A percentile compares a stretch with the other conserved stretches of the same genome.
phyloP scores from a whole-genome alignment of 2,797 vertebrate genomes.

The Clarias fuscus region DNA sequence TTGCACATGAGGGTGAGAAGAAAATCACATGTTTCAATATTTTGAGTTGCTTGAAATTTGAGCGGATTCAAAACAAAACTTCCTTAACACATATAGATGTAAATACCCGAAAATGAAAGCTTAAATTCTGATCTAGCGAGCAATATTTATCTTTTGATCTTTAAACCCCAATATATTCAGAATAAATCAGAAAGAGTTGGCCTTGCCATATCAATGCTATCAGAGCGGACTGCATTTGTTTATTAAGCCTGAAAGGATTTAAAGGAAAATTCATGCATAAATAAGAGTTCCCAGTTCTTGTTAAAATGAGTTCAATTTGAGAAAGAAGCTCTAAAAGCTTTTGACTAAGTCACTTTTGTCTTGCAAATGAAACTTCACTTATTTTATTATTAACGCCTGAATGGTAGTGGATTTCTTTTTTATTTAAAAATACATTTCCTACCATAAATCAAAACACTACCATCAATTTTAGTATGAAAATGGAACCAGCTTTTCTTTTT shows the following conservation, averaged over 20 bases:
- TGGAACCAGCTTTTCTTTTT: not conserved
- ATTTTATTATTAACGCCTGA: not conserved
- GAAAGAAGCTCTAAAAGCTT: not conserved
- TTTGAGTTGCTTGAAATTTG: not conserved
- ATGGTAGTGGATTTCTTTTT: not conserved
- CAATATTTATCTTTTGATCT: too few relatives aligned
- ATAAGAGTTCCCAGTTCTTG: not conserved
- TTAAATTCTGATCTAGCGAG: not conserved
- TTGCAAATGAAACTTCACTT: not conserved
- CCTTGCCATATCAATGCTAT: not conserved
- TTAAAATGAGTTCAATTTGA: not conserved
- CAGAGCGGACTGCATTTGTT: not conserved
- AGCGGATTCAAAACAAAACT: not conserved
- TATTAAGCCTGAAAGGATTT: not conserved
- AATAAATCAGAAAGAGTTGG: not conserved
- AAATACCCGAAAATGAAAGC: not conserved
- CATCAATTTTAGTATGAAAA: not conserved
- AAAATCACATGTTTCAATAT: not conserved
- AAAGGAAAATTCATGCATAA: not conserved
- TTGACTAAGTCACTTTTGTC: not conserved
- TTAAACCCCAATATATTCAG: not conserved
- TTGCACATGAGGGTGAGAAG: not conserved
- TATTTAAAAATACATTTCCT: constrained; percentile 5
- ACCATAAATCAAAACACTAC: not conserved
- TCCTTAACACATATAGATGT: not conserved